Base-by-base conservation (phyloP, 2,888 invertebrate genomes). In the Pammene fasciana region DNA sequence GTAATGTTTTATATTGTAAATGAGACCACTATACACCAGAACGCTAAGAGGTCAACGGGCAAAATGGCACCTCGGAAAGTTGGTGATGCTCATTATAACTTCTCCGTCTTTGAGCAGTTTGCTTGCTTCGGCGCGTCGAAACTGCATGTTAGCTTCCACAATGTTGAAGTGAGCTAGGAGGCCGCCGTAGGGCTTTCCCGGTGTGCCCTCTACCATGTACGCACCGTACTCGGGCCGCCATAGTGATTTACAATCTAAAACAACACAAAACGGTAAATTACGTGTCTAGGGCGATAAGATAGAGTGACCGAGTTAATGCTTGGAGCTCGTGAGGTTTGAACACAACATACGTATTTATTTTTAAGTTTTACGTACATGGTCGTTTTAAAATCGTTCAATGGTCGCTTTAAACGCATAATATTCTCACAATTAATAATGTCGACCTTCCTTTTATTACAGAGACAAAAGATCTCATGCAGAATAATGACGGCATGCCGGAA, bases 201-300 rank as follows among this genome's bases (percentile, higher is more conserved):
- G 99, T 0, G 99, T 99, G 16, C 99, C 99, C 93, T 99, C 99
- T 70, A 99, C 94, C 99, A 99, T 99, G 84, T 99, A 99, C n/a
- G 97, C 96, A 3, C 98, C 99, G 93, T 98, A 99, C 89, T 99
- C 99, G 0, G 99, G 99, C 64, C 99, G 94, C 99, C 99, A 99
- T 52, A 98, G 88, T 0, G 97, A 97, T 83, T 97, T 97, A 0
- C 96, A 96, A 79, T 94, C 95, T 72, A 43, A 54, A 71, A 68
- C 18, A 38, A 41, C 50, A 50, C 26, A 11, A 26, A 26, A 18
- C 18, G 11, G 16, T 18, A 13, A 50, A 11, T 18, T 18, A 50
- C 43, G 1, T 38, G 9, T 38, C 9, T 50, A 26, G 18, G 10
- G 16, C 48, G 48, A 18, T 13, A 43, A 18, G 18, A 18, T 5